Evolutionary conservation across 2,113 vertebrate species (phyloP).

Genomic region (Euleptes europaea): DNA sequence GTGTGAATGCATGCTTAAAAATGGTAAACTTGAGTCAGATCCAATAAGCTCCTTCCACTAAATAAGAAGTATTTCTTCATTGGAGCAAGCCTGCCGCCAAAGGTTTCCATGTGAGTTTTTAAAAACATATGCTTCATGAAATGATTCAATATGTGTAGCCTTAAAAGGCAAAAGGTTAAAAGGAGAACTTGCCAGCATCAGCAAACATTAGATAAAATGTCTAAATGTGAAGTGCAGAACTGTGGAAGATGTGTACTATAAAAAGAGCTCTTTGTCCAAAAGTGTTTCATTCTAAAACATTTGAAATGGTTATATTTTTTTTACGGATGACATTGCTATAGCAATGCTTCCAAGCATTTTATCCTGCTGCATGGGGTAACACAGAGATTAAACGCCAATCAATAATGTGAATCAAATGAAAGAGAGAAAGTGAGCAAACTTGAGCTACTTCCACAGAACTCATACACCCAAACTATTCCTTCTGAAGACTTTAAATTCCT

Average conservation of each 20-base stretch:
- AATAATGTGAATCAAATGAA: background rate
- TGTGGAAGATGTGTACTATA: background rate
- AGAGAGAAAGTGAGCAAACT: background rate
- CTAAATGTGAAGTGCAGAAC: background rate
- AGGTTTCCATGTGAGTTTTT: background rate
- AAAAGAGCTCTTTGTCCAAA: background rate
- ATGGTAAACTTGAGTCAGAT: no score
- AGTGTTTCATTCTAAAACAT: background rate
- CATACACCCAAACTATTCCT: background rate
- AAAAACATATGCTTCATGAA: background rate
- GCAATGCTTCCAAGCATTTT: background rate
- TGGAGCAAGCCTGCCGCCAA: no score
- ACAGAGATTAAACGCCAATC: background rate
- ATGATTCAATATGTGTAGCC: background rate
- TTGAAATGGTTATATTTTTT: background rate
- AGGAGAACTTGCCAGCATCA: background rate
- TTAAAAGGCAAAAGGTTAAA: slow-evolving; percentile 22
- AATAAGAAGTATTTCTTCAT: no score
- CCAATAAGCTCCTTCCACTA: no score
- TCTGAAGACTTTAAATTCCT: no score
- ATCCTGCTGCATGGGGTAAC: background rate
- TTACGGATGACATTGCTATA: background rate
- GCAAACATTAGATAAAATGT: background rate
- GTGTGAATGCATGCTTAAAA: no score
- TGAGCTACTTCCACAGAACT: background rate